Conservation (phyloP, 2,888 invertebrate species). For the Geotrupes spiniger region DNA sequence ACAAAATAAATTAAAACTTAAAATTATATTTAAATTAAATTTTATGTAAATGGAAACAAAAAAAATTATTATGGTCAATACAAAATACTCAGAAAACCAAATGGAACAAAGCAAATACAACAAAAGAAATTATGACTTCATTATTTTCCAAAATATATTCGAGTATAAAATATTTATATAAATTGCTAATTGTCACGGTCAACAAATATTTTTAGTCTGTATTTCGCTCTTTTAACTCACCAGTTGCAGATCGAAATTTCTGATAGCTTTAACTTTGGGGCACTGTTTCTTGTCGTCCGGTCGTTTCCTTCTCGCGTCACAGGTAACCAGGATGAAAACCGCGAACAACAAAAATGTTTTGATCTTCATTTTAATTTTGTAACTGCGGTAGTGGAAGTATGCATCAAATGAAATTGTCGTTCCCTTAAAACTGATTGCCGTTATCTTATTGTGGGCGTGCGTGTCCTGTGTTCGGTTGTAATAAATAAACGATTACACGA, state of each 20-base stretch:
- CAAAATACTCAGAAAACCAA: no score
- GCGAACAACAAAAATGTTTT: conserved; percentile 10
- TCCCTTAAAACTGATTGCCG: conserved; percentile 10
- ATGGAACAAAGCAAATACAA: no score
- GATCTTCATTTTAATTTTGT: conserved; percentile 10
- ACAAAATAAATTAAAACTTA: no score
- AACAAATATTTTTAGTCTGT: no score
- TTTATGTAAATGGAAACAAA: no score
- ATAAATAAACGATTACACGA: conserved; percentile 9
- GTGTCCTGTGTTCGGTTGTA: neutral
- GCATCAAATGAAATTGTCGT: conserved; percentile 3
- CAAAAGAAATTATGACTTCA: no score
- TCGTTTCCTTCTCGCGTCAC: conserved; percentile 37
- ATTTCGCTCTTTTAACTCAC: conserved; percentile 46
- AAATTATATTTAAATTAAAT: no score
- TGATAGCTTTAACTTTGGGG: conserved; percentile 73
- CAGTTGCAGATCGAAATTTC: conserved; percentile 74
- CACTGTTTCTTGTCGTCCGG: conserved; percentile 68
- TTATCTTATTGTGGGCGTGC: conserved; percentile 8
- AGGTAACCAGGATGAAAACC: conserved; percentile 5
- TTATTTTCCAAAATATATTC: no score
- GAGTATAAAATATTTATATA: no score
- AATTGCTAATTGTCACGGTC: no score
- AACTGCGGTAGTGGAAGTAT: neutral
- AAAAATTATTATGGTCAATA: no score